A percentile compares a stretch with the other conserved stretches of the same genome.
These are phyloP conservation scores for Geococcyx californianus DNA, from an alignment of 2,113 vertebrate genomes.

Conservation along the genomic window DNA sequence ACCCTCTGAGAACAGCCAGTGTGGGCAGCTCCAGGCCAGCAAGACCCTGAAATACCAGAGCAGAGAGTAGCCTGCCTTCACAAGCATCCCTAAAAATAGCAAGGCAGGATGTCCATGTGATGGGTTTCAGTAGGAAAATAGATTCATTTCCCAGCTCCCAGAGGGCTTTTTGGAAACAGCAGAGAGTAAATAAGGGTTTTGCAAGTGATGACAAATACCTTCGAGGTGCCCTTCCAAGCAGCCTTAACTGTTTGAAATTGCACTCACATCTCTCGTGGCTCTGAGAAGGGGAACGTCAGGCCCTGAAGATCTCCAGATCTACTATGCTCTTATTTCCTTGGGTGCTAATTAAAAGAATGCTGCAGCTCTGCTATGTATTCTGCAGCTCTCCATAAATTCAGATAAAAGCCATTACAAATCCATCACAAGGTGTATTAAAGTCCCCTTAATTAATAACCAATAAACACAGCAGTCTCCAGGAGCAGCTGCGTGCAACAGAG, in stretches of 20 bases:
- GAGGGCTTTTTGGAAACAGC: background rate
- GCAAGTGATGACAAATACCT: background rate
- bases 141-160: background rate
- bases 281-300: background rate
- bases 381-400: background rate
- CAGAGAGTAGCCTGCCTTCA: background rate
- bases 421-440: constrained; percentile 3
- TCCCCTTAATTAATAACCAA: background rate
- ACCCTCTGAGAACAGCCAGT: background rate
- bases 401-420: constrained; percentile 34
- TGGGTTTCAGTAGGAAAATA: background rate
- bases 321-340: background rate
- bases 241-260: background rate
- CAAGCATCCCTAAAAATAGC: background rate
- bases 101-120: background rate
- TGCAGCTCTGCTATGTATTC: background rate
- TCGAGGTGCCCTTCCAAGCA: constrained; percentile 12
- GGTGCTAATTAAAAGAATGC: constrained; percentile 10
- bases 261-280: background rate
- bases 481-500: background rate
- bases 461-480: background rate
- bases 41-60: background rate
- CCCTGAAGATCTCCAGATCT: background rate
- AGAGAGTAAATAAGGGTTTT: background rate
- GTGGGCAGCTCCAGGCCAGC: background rate